Evolutionary conservation across 2,797 vertebrate species (phyloP).

Genomic region (Euthynnus affinis): DNA sequence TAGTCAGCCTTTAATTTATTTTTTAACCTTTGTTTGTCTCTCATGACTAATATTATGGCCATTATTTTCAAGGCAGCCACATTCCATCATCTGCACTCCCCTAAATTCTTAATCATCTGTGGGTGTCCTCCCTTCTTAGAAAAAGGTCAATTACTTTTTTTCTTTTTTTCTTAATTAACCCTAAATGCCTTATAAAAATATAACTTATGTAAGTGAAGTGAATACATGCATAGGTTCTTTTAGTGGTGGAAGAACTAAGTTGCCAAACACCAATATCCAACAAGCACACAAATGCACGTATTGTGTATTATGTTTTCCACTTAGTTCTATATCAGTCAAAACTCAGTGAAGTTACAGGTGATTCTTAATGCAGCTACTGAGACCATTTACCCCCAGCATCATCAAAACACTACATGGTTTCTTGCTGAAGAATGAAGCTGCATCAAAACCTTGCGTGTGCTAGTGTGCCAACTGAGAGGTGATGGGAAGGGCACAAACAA

Average conservation of each 20-base stretch:
- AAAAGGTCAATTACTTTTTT: neutral
- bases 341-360: neutral
- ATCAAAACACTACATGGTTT: conserved; percentile 20
- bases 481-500: conserved; percentile 12
- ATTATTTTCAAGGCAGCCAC: neutral
- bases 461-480: conserved; percentile 30
- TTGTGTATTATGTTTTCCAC: too few species aligned
- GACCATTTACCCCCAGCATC: conserved; percentile 12
- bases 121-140: neutral
- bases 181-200: neutral
- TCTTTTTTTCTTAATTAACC: neutral
- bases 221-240: neutral
- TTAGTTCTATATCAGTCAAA: conserved; percentile 2
- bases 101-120: neutral
- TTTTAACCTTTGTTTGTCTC: neutral
- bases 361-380: conserved; percentile 8
- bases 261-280: neutral
- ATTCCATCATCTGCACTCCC: neutral
- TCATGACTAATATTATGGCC: neutral
- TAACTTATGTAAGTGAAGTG: neutral
- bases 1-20: neutral
- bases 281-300: too few species aligned
- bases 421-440: conserved; percentile 16
- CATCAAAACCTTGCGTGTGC: conserved; percentile 18
- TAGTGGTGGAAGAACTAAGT: neutral